Conservation (phyloP, 30 jellyfish, hydroid and myxozoan species). For the Sanderia malayensis region DNA sequence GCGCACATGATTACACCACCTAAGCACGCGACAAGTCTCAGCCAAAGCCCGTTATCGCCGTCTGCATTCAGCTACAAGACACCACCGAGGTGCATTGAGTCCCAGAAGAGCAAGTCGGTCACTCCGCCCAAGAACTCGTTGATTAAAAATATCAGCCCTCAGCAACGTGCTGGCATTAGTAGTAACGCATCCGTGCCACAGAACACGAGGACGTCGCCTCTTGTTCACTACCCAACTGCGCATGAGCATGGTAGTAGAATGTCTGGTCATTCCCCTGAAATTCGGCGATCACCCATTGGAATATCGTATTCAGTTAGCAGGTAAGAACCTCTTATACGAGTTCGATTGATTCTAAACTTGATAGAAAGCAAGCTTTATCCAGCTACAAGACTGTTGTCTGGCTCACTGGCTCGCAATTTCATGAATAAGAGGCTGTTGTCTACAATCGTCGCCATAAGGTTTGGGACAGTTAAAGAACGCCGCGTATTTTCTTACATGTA, state of each 20-base stretch:
- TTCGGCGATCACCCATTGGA: conserved; percentile 17
- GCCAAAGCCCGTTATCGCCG: background rate
- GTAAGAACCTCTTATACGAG: too few species aligned
- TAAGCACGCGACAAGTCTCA: conserved; percentile 16
- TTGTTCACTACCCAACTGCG: conserved; percentile 37
- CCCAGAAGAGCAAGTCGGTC: conserved; percentile 27
- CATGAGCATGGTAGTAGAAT: conserved; percentile 37
- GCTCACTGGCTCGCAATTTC: too few species aligned
- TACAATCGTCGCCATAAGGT: too few species aligned
- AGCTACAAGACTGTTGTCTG: too few species aligned
- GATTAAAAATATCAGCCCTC: conserved; percentile 47
- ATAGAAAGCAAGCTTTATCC: too few species aligned
- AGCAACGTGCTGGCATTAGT: too few species aligned
- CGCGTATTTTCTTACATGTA: too few species aligned
- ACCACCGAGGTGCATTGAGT: conserved; percentile 45
- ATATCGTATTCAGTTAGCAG: conserved; percentile 55
- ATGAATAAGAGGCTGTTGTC: too few species aligned
- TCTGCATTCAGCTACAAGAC: conserved; percentile 33
- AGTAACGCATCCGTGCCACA: conserved; percentile 17
- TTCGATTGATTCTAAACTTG: too few species aligned
- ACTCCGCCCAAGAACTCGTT: conserved; percentile 54
- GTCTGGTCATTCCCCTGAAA: conserved; percentile 63
- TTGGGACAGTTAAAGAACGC: too few species aligned
- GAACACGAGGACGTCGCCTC: conserved; percentile 45
- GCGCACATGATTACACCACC: too few species aligned